Base-by-base conservation (phyloP, 2,888 invertebrate species). In the Pachycephus smyrnensis region DNA sequence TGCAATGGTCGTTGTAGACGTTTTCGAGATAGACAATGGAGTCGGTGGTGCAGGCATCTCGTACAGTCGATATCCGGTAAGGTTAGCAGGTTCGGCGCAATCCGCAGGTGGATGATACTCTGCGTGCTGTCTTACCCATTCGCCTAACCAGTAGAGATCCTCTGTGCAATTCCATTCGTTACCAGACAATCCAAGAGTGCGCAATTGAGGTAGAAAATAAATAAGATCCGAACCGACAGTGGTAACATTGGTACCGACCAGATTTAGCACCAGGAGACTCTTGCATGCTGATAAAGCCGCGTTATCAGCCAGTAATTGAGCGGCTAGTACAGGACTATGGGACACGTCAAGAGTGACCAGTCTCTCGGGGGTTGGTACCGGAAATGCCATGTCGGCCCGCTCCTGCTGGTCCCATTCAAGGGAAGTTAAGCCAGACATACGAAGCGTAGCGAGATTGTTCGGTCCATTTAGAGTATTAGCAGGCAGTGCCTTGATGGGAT, bases 341-440 rank as follows among this genome's bases (percentile, higher is more conserved):
- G 96, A 95, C 75, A 97, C 93, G 92, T 97, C 96, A 82, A 97
- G 93, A 88, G 94, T 94, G 88, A 95, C 94, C 79, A 97, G 93
- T 86, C 94, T 94, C 89, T 95, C 95, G 32, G 95, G 94, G 31
- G 96, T 94, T 23, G 95, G 94, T 86, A 95, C 93, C 40, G 95
- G 95, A 91, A 94, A 95, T 83, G 94, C 94, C 92, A 93, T 95
- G 89, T 94, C 95, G 88, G 92, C 94, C 88, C 93, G 94, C 84
- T 93, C 92, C 81, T 93, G 92, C n/a, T 84, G 82, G 71, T 87
- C 86, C 77, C 84, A 86, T 73, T 85, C 82, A 23, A 91, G 82
- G 40, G 85, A 86, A 84, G 93, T 93, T 86, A 97, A 92, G 84
- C 94, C 93, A 77, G 96, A 95, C 87, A 97, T 93, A 83, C 95